Conservation (phyloP, 2,888 invertebrate species). For the Fragum whitleyi region DNA sequence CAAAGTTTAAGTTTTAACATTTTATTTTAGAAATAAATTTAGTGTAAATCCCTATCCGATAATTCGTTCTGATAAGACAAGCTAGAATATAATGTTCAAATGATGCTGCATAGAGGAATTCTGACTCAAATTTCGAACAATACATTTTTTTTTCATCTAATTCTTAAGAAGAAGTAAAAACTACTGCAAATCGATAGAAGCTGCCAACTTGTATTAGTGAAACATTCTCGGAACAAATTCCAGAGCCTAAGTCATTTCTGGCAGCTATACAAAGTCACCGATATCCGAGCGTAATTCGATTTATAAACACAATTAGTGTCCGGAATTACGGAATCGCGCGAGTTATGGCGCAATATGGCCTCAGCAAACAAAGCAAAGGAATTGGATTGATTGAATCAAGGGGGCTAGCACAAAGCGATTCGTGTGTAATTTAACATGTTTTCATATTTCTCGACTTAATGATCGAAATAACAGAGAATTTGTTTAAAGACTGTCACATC, state of each 20-base stretch:
- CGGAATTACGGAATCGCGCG: conserved; percentile 35
- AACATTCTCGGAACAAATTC: conserved; percentile 5
- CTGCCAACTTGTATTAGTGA: conserved; percentile 20
- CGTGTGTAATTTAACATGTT: conserved; percentile 32
- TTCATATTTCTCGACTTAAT: conserved; percentile 31
- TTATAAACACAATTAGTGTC: conserved; percentile 58
- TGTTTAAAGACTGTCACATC: conserved; percentile 32
- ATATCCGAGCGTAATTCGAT: conserved; percentile 55
- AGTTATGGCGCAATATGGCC: conserved; percentile 50
- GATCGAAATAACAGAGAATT: conserved; percentile 28
- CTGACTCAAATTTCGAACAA: too few relatives aligned
- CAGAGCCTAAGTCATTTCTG: conserved; percentile 6
- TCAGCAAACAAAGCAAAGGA: conserved; percentile 35
- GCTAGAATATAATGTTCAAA: too few relatives aligned
- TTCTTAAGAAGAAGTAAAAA: neutral
- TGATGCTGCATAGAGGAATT: too few relatives aligned
- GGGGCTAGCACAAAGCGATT: conserved; percentile 5
- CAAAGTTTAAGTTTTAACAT: too few relatives aligned
- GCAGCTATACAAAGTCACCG: conserved; percentile 40
- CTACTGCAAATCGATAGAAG: neutral
- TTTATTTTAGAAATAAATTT: too few relatives aligned
- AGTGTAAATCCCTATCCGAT: too few relatives aligned
- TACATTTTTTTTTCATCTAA: too few relatives aligned
- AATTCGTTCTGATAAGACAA: too few relatives aligned
- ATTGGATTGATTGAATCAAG: conserved; percentile 26